Conservation (phyloP, 2,888 invertebrate species). For the Camponotus fellah region DNA sequence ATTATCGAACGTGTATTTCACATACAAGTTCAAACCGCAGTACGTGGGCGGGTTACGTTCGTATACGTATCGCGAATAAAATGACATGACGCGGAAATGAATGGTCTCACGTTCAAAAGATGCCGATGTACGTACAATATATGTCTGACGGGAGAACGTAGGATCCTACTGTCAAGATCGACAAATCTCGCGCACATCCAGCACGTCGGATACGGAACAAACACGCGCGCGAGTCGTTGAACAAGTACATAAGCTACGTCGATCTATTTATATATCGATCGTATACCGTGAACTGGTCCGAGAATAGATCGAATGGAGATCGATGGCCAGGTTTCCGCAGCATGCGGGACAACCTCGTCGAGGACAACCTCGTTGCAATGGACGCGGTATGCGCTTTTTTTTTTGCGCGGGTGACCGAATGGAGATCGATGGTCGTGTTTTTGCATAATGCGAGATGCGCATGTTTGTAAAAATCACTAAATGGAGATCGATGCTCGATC, state of each 20-base stretch:
- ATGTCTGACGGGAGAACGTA: slow-evolving; percentile 22
- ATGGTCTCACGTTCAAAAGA: slow-evolving; percentile 4
- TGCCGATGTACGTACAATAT: neutral
- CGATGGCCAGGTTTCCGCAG: slow-evolving; percentile 63
- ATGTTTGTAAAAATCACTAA: neutral
- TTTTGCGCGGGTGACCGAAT: slow-evolving; percentile 2
- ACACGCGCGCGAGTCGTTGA: slow-evolving; percentile 68
- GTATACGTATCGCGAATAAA: slow-evolving; percentile 39
- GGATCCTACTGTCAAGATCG: slow-evolving; percentile 69
- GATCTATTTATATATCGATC: slow-evolving; percentile 69
- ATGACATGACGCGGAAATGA: slow-evolving; percentile 30
- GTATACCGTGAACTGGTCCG: slow-evolving; percentile 58
- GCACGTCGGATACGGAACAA: slow-evolving; percentile 68
- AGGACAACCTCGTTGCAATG: slow-evolving; percentile 38
- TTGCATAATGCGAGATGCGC: slow-evolving; percentile 48
- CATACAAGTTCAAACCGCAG: slow-evolving; percentile 56
- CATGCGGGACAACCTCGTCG: neutral
- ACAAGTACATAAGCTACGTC: slow-evolving; percentile 60
- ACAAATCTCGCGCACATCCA: slow-evolving; percentile 65
- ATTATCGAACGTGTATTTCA: slow-evolving; percentile 64
- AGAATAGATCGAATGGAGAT: slow-evolving; percentile 73
- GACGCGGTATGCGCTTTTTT: neutral
- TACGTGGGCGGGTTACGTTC: slow-evolving; percentile 41
- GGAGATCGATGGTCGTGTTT: slow-evolving; percentile 56
- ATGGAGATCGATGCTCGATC: slow-evolving; percentile 4